Evolutionary conservation across 2,113 vertebrate species (phyloP).

Genomic region (Serilophus lunatus): DNA sequence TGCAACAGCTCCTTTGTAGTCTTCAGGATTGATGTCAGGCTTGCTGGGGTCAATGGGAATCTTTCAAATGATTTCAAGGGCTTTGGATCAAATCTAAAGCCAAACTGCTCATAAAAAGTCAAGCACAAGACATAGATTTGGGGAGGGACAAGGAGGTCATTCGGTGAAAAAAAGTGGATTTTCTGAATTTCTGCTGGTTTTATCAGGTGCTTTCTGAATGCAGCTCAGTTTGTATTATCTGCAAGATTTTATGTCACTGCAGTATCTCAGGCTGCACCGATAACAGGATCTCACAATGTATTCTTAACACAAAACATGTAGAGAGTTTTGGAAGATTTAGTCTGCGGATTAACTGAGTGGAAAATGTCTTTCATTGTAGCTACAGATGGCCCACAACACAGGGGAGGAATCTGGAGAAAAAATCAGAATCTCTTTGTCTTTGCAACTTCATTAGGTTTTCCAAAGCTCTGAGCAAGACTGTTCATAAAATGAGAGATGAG

Average conservation of each 20-base stretch:
- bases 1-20: conserved; percentile 10
- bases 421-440: conserved; percentile 26
- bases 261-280: conserved; percentile 59
- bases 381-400: conserved; percentile 45
- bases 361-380: conserved; percentile 50
- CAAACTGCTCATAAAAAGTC: conserved; percentile 46
- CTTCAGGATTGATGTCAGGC: neutral
- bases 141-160: neutral
- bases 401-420: conserved; percentile 7
- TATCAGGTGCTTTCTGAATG: conserved; percentile 53
- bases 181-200: conserved; percentile 38
- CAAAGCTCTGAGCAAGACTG: neutral
- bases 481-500: neutral
- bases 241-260: conserved; percentile 53
- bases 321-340: conserved; percentile 53
- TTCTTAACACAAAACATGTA: conserved; percentile 55
- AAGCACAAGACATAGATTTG: neutral
- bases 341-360: conserved; percentile 54
- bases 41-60: neutral
- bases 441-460: conserved; percentile 19
- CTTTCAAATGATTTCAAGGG: neutral
- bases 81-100: neutral
- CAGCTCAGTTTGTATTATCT: conserved; percentile 40
- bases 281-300: conserved; percentile 38
- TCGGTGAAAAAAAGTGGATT: neutral